Evolutionary conservation across 2,888 invertebrate genomes (phyloP).

Genomic region (Platycheirus rosarum): DNA sequence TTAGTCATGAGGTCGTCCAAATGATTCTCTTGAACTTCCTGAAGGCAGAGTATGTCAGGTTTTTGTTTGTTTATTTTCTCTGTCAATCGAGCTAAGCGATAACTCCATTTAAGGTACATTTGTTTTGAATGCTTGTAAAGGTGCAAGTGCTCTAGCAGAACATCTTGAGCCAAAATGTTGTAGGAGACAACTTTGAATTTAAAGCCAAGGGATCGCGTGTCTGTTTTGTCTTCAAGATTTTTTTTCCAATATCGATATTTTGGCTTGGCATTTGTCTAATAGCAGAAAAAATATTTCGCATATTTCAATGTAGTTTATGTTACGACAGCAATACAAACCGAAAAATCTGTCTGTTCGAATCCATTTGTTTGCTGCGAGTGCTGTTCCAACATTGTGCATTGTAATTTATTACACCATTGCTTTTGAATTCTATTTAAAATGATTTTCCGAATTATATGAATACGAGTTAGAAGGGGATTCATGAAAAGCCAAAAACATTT

Average conservation of each 20-base stretch:
- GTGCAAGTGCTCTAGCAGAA: conserved; percentile 88
- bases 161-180: conserved; percentile 93
- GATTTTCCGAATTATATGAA: no score
- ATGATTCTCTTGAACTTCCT: conserved; percentile 94
- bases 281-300: no score
- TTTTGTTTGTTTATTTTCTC: conserved; percentile 83
- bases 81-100: conserved; percentile 84
- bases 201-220: background rate
- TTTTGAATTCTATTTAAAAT: no score
- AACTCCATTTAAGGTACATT: conserved; percentile 87
- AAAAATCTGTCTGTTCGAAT: no score
- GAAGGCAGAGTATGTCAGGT: conserved; percentile 85
- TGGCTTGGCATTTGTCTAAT: background rate
- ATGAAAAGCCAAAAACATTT: no score
- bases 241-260: conserved; percentile 25
- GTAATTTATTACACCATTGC: no score
- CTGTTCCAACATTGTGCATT: no score
- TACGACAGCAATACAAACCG: no score
- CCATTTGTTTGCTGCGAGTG: no score
- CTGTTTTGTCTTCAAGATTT: background rate
- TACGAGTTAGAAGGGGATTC: no score
- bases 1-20: conserved; percentile 81
- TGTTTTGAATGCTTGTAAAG: conserved; percentile 87
- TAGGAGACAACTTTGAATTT: conserved; percentile 90
- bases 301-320: background rate